A percentile compares a stretch with the other conserved stretches of the same genome.
phyloP scores from a whole-genome alignment of 1,140 invertebrate species.

The Megalopta genalis region DNA sequence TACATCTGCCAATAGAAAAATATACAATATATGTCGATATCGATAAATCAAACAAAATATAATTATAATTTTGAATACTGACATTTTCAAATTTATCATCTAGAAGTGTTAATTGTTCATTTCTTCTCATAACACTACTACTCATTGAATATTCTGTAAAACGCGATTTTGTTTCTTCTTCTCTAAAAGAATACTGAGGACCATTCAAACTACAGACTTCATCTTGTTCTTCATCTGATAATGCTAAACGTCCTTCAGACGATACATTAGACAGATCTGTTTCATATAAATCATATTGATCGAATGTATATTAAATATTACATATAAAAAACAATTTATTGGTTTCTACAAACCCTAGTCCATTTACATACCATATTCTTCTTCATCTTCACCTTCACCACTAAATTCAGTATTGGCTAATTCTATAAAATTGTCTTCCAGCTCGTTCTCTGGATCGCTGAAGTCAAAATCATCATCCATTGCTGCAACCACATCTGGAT shows the following conservation, averaged over 20 bases:
- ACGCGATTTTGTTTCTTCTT: conserved; percentile 91
- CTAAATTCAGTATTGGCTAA: conserved; percentile 83
- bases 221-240: conserved; percentile 78
- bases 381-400: conserved; percentile 64
- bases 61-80: conserved; percentile 38
- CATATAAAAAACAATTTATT: not conserved
- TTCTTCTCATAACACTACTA: conserved; percentile 93
- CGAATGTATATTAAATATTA: not conserved
- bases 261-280: conserved; percentile 58
- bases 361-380: conserved; percentile 67
- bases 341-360: no score
- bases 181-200: conserved; percentile 79
- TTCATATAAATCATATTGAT: conserved; percentile 20
- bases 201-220: conserved; percentile 81
- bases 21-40: not conserved
- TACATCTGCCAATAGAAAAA: conserved; percentile 84
- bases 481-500: conserved; percentile 95
- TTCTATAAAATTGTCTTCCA: conserved; percentile 95
- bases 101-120: conserved; percentile 89
- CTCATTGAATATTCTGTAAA: conserved; percentile 98
- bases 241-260: conserved; percentile 69
- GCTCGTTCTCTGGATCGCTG: conserved; percentile 89
- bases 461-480: conserved; percentile 96
- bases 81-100: conserved; percentile 97
- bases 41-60: not conserved